These are phyloP conservation scores for Aphelinus atriplicis DNA, from an alignment of 1,140 invertebrate genomes.

Conservation along the genomic window DNA sequence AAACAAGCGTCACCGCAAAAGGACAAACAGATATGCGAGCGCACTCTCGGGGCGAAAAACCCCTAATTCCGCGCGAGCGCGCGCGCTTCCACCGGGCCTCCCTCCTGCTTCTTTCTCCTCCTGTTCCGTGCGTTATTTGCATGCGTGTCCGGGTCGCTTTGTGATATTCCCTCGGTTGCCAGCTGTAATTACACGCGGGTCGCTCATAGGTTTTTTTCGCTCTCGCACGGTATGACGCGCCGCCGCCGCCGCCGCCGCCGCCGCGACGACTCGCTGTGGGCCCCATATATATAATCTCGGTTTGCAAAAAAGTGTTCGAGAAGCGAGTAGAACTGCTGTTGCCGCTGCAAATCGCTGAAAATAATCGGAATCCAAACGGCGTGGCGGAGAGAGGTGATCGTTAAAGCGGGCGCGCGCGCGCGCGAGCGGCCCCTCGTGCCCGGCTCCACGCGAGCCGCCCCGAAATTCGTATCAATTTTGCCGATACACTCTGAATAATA, in stretches of 20 bases:
- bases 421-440: neutral
- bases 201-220: neutral
- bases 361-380: conserved; percentile 32
- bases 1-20: neutral
- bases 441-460: neutral
- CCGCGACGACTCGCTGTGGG: no score
- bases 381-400: conserved; percentile 12
- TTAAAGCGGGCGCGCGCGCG: conserved; percentile 6
- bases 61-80: neutral
- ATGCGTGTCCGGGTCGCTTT: conserved; percentile 21
- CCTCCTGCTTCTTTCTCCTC: no score
- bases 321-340: no score
- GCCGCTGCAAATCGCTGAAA: neutral
- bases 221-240: neutral
- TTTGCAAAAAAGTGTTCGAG: no score
- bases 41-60: neutral
- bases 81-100: neutral
- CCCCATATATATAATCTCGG: no score
- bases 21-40: neutral
- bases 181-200: conserved; percentile 12
- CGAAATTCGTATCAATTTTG: conserved; percentile 41
- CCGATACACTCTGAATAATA: neutral
- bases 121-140: conserved; percentile 15
- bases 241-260: neutral
- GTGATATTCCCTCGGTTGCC: conserved; percentile 21